Evolutionary conservation across 92 coral and sea anemone species (phyloP).

Genomic region (Umimayanthus kanabou): DNA sequence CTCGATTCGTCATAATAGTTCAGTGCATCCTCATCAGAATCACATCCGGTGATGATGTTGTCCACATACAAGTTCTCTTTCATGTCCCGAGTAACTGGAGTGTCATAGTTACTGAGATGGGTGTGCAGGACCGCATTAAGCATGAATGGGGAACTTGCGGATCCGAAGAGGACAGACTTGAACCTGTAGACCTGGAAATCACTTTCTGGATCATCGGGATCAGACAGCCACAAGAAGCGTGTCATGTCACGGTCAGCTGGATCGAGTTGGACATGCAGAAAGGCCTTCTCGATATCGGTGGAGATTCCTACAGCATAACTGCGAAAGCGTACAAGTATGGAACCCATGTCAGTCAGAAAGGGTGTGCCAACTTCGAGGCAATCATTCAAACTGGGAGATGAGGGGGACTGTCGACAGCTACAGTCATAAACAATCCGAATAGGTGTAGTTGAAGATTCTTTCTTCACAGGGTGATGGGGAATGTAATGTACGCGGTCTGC

Average conservation of each 20-base stretch:
- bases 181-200: conserved; percentile 50
- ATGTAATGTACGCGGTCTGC: conserved; percentile 53
- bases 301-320: conserved; percentile 49
- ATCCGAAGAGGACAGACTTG: conserved; percentile 56
- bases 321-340: conserved; percentile 55
- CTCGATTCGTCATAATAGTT: conserved; percentile 45
- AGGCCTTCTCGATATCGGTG: conserved; percentile 58
- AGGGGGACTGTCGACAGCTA: conserved; percentile 44
- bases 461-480: conserved; percentile 61
- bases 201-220: conserved; percentile 44
- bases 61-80: conserved; percentile 56
- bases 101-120: conserved; percentile 41
- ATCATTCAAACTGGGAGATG: conserved; percentile 58
- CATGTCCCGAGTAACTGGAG: conserved; percentile 52
- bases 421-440: conserved; percentile 59
- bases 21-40: conserved; percentile 35
- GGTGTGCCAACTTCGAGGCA: conserved; percentile 59
- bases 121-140: conserved; percentile 50
- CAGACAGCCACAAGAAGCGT: conserved; percentile 34
- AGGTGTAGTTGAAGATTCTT: conserved; percentile 60
- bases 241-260: conserved; percentile 1
- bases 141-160: conserved; percentile 60
- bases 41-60: conserved; percentile 51
- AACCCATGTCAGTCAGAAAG: conserved; percentile 43
- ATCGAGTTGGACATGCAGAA: conserved; percentile 18